Percentiles rank a stretch among this genome's conserved stretches.
phyloP scores from a whole-genome alignment of 2,888 invertebrate species.

The Caenorhabditis plicata region DNA sequence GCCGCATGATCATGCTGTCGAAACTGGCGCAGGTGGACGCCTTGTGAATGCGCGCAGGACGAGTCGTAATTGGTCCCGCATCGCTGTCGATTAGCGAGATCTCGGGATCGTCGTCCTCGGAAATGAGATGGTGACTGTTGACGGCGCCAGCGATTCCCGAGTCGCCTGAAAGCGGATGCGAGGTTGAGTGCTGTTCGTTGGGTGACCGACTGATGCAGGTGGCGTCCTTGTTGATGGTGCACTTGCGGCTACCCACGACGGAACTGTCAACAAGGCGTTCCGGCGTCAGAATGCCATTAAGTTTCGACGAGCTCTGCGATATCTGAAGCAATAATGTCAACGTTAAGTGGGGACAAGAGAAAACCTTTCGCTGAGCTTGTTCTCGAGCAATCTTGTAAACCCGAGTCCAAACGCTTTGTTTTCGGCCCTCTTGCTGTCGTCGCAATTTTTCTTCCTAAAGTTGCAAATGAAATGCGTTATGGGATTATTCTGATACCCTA shows the following conservation, averaged over 20 bases:
- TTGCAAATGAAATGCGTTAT: slow-evolving; percentile 1
- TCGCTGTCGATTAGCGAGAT: slow-evolving; percentile 31
- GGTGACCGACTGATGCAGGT: slow-evolving; percentile 29
- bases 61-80: slow-evolving; percentile 8
- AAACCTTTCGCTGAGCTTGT: slow-evolving; percentile 31
- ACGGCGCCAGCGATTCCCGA: slow-evolving; percentile 22
- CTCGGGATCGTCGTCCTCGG: slow-evolving; percentile 35
- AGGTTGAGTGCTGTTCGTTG: too few relatives aligned
- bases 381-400: slow-evolving; percentile 42
- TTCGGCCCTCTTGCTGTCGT: slow-evolving; percentile 36
- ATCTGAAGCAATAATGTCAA: slow-evolving; percentile 10
- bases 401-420: slow-evolving; percentile 49
- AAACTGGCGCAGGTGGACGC: slow-evolving; percentile 36
- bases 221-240: slow-evolving; percentile 39
- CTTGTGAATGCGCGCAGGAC: slow-evolving; percentile 22
- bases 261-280: slow-evolving; percentile 25
- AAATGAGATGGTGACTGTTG: slow-evolving; percentile 21
- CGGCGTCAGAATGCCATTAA: slow-evolving; percentile 29
- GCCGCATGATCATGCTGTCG: slow-evolving; percentile 28
- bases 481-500: slow-evolving; percentile 24
- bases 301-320: slow-evolving; percentile 27
- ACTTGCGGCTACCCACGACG: too few relatives aligned
- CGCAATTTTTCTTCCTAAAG: slow-evolving; percentile 46
- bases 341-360: neutral
- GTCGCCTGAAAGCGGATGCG: slow-evolving; percentile 10